Conservation (phyloP, 2,888 invertebrate genomes). For the Danaus chrysippus region DNA sequence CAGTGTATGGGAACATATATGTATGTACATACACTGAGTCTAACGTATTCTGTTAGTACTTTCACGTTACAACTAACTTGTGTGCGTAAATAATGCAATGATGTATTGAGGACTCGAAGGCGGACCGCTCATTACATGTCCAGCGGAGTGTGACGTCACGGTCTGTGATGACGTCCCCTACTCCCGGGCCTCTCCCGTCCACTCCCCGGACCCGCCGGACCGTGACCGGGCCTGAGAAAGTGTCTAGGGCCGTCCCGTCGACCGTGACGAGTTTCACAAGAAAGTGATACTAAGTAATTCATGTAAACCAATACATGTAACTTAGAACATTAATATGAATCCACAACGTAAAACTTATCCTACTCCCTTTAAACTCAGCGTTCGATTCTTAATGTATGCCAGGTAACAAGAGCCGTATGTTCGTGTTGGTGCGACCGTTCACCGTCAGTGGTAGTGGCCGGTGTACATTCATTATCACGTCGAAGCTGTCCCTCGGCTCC, state of each 20-base stretch:
- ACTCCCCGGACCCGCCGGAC: background rate
- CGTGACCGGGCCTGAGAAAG: background rate
- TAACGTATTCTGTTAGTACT: too few relatives aligned
- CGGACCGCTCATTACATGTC: background rate
- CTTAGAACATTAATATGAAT: background rate
- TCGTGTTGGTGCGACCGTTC: too few relatives aligned
- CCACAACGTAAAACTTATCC: background rate
- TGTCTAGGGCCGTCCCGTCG: background rate
- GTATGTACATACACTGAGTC: too few relatives aligned
- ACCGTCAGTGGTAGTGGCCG: too few relatives aligned
- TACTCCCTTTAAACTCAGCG: background rate
- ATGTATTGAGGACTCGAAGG: background rate
- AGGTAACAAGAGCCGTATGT: too few relatives aligned
- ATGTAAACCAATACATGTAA: background rate
- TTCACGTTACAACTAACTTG: too few relatives aligned
- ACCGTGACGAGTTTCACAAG: conserved; percentile 3
- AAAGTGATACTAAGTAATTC: background rate
- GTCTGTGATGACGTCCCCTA: background rate
- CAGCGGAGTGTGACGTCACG: background rate
- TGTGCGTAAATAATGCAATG: too few relatives aligned
- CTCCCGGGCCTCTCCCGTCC: background rate
- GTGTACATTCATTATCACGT: too few relatives aligned
- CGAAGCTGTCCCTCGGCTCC: background rate
- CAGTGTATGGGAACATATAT: too few relatives aligned
- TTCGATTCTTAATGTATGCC: too few relatives aligned